Conservation (phyloP, 2,113 vertebrate species). For the Todiramphus saurophagus region DNA sequence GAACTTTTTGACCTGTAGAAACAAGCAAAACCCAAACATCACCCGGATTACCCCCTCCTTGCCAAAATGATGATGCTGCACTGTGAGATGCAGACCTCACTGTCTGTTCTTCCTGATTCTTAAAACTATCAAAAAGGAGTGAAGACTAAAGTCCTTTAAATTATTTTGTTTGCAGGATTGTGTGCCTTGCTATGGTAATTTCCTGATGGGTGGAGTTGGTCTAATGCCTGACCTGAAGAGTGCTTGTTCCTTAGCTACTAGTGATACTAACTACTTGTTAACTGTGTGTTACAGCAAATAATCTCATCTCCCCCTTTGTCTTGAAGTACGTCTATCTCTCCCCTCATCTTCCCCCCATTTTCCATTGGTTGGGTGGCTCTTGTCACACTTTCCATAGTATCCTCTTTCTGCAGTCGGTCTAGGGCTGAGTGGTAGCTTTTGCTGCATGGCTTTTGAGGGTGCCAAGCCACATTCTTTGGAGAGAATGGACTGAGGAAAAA, state of each 20-base stretch:
- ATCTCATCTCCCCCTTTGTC: neutral
- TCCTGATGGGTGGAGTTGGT: neutral
- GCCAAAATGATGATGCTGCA: neutral
- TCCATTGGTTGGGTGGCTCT: neutral
- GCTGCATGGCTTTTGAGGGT: neutral
- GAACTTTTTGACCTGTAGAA: neutral
- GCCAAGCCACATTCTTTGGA: neutral
- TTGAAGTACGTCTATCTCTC: rapidly evolving
- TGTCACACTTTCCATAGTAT: neutral
- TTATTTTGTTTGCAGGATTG: neutral
- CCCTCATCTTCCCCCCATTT: neutral
- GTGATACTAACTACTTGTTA: neutral
- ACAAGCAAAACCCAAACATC: neutral
- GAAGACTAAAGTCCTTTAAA: neutral
- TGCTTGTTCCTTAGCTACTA: neutral
- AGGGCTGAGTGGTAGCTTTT: neutral
- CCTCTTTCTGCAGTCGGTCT: neutral
- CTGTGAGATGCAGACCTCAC: rapidly evolving
- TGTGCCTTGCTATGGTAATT: neutral
- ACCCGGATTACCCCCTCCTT: too few species aligned
- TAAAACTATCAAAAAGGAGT: neutral
- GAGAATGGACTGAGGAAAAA: neutral
- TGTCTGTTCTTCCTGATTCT: neutral
- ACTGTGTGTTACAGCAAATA: neutral
- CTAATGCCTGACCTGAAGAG: neutral